Conservation (phyloP, 2,113 vertebrate species). For the Ictidomys tridecemlineatus region DNA sequence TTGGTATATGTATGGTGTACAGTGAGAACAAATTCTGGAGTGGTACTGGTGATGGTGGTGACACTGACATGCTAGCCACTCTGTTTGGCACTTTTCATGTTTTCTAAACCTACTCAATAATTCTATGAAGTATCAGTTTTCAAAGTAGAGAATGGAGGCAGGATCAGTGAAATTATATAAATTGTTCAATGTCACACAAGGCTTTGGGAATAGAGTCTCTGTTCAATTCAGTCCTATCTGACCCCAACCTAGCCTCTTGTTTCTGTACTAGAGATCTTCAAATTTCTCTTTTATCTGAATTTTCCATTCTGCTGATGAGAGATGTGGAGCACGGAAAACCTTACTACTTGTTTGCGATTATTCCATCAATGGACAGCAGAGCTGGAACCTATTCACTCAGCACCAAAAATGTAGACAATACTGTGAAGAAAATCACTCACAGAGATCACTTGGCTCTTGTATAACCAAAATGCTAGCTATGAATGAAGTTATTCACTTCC, state of each 20-base stretch:
- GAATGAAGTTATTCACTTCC: neutral
- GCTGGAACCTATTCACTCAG: neutral
- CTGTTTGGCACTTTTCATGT: neutral
- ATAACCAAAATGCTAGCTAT: neutral
- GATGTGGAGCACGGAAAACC: neutral
- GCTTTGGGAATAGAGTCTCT: neutral
- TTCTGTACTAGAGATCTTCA: neutral
- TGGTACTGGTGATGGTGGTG: neutral
- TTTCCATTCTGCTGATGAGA: constrained; percentile 1
- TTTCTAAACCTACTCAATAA: neutral
- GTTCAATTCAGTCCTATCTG: neutral
- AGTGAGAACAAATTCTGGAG: neutral
- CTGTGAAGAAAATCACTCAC: neutral
- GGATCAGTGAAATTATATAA: neutral
- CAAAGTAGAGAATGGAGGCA: neutral
- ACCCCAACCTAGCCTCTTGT: neutral
- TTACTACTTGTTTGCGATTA: neutral
- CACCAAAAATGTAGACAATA: neutral
- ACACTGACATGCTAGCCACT: neutral
- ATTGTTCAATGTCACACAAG: neutral
- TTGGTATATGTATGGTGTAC: neutral
- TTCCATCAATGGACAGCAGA: neutral
- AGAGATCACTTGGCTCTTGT: neutral
- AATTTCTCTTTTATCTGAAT: neutral
- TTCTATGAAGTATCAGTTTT: neutral